Base-by-base conservation (phyloP, 2,113 vertebrate genomes). In the Desmodus rotundus region DNA sequence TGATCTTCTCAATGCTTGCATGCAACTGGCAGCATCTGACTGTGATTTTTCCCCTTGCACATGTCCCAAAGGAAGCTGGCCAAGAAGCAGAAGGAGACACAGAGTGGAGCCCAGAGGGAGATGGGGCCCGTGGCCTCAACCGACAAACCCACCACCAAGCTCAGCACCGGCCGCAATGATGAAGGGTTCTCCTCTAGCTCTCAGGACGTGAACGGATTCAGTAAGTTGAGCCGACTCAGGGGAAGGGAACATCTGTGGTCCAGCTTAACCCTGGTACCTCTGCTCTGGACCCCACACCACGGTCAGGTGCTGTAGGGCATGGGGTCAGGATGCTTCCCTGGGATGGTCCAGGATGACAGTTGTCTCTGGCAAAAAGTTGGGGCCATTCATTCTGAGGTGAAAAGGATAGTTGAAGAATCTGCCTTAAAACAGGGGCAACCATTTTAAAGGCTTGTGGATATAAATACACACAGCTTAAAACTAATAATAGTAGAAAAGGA, bases 21-120 rank as follows among this genome's bases (percentile, higher is more conserved):
- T 97, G 91, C 73, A 89, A 45, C 95, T 12, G 83, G 97, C 87
- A 96, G 87, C 97, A 91, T 94, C 97, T 98, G 92, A 98, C 97
- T 97, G 96, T 98, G 92, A 78, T 98, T 87, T 97, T 98, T 98
- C 98, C 97, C 98, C 96, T 99, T 98, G 98, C 97, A 98, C 98
- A 98, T 92, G 96, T 96, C 97, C 97, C 98, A 96, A 98, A 99
- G 99, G 99, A 99, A 99, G 98, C 98, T 99, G 98, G 99, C 99
- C 50, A 99, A 99, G 98, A 99, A 99, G 98, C 99, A 99, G 98
- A 99, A 99, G 98, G 99, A 99, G 98, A 99, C 99, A 1, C 99
- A 99, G 97, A 99, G 99, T 98, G 99, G 99, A 98, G 99, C 99
- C 0, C 99, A 99, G 98, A 99, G 99, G 95, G 99, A 99, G 98